Conservation (phyloP, 2,888 invertebrate genomes). For the Spicauda simplicius region DNA sequence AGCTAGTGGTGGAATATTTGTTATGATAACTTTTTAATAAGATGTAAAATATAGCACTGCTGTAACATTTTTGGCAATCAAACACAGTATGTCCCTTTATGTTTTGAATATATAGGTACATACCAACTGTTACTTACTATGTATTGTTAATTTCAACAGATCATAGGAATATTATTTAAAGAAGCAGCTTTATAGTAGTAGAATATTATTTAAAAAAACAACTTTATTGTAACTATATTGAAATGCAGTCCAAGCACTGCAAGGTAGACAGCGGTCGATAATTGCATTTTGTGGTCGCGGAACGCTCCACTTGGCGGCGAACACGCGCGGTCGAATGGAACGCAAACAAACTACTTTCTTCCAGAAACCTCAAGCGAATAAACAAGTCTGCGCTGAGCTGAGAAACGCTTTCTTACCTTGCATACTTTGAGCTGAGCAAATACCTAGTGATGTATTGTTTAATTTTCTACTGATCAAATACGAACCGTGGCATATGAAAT, state of each 20-base stretch:
- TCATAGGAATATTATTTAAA: too few species aligned
- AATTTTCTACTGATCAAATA: neutral
- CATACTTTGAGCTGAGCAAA: conserved; percentile 45
- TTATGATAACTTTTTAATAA: too few species aligned
- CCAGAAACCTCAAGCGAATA: conserved; percentile 63
- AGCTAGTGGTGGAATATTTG: too few species aligned
- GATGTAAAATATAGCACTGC: too few species aligned
- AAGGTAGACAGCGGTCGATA: conserved; percentile 79
- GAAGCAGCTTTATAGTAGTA: too few species aligned
- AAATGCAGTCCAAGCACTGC: conserved; percentile 77
- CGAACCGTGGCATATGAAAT: neutral
- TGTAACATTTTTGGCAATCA: too few species aligned
- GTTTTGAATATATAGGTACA: too few species aligned
- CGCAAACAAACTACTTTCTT: conserved; percentile 78
- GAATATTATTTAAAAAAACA: too few species aligned
- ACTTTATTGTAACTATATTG: conserved; percentile 44
- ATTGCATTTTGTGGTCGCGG: conserved; percentile 82
- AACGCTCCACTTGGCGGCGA: conserved; percentile 65
- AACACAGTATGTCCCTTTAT: too few species aligned
- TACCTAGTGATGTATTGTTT: neutral
- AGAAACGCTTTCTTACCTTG: conserved; percentile 52
- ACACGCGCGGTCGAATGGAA: conserved; percentile 74
- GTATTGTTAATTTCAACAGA: too few species aligned
- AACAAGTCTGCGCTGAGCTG: conserved; percentile 51
- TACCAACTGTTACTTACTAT: too few species aligned